These are phyloP conservation scores for Zaprionus taronus DNA, from an alignment of 1,140 invertebrate genomes.

Conservation along the genomic window DNA sequence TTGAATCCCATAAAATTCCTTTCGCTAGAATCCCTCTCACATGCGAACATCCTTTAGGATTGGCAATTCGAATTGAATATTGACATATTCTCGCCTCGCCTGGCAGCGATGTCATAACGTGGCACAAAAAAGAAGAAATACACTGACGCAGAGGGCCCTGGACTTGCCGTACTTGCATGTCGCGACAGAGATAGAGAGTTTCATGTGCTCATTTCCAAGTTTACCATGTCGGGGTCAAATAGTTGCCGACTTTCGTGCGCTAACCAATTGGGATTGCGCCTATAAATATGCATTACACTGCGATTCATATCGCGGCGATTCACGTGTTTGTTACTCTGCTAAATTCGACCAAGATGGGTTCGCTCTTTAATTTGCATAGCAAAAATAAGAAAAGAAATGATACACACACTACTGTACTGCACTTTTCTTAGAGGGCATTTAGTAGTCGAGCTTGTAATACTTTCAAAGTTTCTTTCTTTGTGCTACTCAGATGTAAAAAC, in stretches of 20 bases:
- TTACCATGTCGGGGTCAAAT: conserved; percentile 81
- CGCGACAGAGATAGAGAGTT: conserved; percentile 62
- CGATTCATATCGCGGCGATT: conserved; percentile 44
- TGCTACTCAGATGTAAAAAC: conserved; percentile 1
- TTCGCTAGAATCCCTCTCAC: not conserved
- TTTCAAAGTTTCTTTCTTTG: conserved; percentile 16
- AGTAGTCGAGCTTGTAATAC: conserved; percentile 1
- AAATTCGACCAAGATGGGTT: not conserved
- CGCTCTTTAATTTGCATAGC: not conserved
- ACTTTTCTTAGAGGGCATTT: not conserved
- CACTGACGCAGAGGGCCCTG: not conserved
- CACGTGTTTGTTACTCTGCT: conserved; percentile 9
- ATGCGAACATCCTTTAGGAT: conserved; percentile 33
- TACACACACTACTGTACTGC: not conserved
- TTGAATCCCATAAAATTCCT: not conserved
- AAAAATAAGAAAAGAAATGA: not conserved
- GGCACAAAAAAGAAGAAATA: conserved; percentile 38
- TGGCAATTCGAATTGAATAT: conserved; percentile 36
- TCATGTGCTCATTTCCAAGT: conserved; percentile 78
- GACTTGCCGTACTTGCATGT: conserved; percentile 45
- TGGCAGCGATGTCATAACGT: conserved; percentile 57
- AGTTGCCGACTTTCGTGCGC: conserved; percentile 69
- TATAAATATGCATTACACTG: conserved; percentile 62
- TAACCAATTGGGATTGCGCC: conserved; percentile 64
- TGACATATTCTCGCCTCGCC: conserved; percentile 32